Evolutionary conservation across 2,113 vertebrate genomes (phyloP).

Genomic region (Salvelinus alpinus): DNA sequence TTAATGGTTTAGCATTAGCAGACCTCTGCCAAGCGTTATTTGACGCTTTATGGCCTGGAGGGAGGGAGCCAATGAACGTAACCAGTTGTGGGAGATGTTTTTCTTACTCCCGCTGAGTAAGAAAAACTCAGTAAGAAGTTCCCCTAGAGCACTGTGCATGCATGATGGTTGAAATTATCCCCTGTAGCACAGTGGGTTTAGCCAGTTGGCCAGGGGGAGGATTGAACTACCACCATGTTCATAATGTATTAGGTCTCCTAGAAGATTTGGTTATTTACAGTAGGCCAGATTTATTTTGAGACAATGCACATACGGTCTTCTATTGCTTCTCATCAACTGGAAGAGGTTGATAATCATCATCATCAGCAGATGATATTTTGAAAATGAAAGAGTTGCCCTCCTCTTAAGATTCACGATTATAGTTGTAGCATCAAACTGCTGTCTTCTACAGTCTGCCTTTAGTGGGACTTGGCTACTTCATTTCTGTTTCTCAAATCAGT

Average conservation of each 20-base stretch:
- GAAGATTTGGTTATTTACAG: conserved; percentile 65
- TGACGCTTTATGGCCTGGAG: conserved; percentile 41
- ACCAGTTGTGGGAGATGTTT: conserved; percentile 43
- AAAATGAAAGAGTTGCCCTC: conserved; percentile 51
- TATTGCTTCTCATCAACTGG: conserved; percentile 56
- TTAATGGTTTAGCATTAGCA: conserved; percentile 54
- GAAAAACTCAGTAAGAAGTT: conserved; percentile 35
- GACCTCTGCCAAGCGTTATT: conserved; percentile 40
- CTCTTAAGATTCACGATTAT: conserved; percentile 42
- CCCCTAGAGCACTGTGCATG: neutral
- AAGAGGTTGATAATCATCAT: conserved; percentile 51
- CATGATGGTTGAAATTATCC: conserved; percentile 24
- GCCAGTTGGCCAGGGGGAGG: conserved; percentile 39
- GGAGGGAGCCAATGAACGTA: conserved; percentile 35
- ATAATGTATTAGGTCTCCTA: conserved; percentile 64
- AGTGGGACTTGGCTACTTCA: conserved; percentile 16
- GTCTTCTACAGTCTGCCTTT: conserved; percentile 18
- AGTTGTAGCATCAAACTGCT: conserved; percentile 42
- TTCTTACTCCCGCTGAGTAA: conserved; percentile 26
- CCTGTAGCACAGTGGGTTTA: conserved; percentile 26
- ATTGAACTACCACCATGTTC: conserved; percentile 54
- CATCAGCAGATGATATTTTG: conserved; percentile 62
- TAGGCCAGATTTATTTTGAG: conserved; percentile 63
- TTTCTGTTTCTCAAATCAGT: conserved; percentile 25
- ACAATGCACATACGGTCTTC: conserved; percentile 35